Conservation (phyloP, 2,797 vertebrate species). For the Myotis pilosus region DNA sequence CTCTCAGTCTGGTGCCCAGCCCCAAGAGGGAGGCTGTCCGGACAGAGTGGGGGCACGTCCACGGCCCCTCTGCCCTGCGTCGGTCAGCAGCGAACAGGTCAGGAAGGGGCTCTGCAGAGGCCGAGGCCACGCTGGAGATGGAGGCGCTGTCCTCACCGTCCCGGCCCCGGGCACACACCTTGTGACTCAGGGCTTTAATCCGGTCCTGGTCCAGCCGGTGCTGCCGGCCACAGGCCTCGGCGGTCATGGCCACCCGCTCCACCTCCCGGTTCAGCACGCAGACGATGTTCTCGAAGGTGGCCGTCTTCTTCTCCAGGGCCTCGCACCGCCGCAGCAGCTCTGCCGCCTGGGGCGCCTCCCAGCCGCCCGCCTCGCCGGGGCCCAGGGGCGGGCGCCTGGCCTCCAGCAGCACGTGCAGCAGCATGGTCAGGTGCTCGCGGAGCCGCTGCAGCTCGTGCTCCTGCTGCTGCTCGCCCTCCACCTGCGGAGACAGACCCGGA, state of each 20-base stretch:
- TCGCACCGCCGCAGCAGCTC: conserved; percentile 90
- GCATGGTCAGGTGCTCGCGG: conserved; percentile 91
- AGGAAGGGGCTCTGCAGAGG: not conserved
- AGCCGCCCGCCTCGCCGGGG: conserved; percentile 83
- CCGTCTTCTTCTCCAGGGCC: conserved; percentile 90
- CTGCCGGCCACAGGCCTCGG: conserved; percentile 91
- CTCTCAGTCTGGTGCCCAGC: rapidly evolving
- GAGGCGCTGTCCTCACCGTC: rapidly evolving
- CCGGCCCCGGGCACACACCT: conserved; percentile 79
- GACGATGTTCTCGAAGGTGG: conserved; percentile 94
- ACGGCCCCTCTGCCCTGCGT: rapidly evolving
- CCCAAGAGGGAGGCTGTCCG: not conserved
- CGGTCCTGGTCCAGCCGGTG: conserved; percentile 94
- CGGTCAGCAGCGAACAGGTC: not conserved
- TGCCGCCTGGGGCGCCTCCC: conserved; percentile 75
- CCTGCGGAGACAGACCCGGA: conserved; percentile 78
- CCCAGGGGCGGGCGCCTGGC: conserved; percentile 80
- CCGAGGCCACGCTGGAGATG: rapidly evolving
- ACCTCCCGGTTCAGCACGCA: conserved; percentile 96
- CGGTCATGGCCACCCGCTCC: conserved; percentile 88
- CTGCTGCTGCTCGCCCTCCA: conserved; percentile 89
- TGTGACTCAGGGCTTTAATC: conserved; percentile 90
- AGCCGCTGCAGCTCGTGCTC: conserved; percentile 91
- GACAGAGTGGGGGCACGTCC: rapidly evolving
- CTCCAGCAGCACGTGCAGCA: conserved; percentile 85